Conservation (phyloP, 1,140 invertebrate genomes). For the Catajapyx aquilonaris region DNA sequence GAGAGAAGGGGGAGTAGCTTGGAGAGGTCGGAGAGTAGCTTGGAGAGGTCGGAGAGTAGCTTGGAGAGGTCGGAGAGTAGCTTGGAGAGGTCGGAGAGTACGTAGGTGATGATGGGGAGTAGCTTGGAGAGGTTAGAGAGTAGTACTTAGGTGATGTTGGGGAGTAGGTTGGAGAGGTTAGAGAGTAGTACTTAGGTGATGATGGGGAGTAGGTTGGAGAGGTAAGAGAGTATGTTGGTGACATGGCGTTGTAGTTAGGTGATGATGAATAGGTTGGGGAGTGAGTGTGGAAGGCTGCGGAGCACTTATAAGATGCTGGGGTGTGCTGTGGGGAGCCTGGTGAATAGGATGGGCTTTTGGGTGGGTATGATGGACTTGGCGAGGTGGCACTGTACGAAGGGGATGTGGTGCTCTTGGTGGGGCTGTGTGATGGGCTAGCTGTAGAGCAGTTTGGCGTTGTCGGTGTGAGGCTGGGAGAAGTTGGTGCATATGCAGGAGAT, state of each 20-base stretch:
- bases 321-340: conserved; percentile 18
- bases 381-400: conserved; percentile 42
- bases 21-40: no score
- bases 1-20: no score
- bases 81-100: conserved; percentile 30
- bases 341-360: conserved; percentile 41
- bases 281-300: conserved; percentile 31
- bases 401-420: no score
- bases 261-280: conserved; percentile 31
- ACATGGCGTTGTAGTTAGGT: conserved; percentile 57
- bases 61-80: no score
- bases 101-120: conserved; percentile 26
- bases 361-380: conserved; percentile 48
- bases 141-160: conserved; percentile 60
- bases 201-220: conserved; percentile 38
- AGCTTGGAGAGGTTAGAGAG: conserved; percentile 41
- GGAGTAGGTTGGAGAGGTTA: conserved; percentile 54
- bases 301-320: conserved; percentile 24
- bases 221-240: conserved; percentile 46
- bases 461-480: conserved; percentile 54
- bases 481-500: conserved; percentile 48
- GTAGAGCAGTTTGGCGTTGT: conserved; percentile 51
- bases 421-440: conserved; percentile 27
- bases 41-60: no score
- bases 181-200: conserved; percentile 51